These are phyloP conservation scores for Aythya baeri DNA, from an alignment of 2,113 vertebrate genomes.

Conservation along the genomic window DNA sequence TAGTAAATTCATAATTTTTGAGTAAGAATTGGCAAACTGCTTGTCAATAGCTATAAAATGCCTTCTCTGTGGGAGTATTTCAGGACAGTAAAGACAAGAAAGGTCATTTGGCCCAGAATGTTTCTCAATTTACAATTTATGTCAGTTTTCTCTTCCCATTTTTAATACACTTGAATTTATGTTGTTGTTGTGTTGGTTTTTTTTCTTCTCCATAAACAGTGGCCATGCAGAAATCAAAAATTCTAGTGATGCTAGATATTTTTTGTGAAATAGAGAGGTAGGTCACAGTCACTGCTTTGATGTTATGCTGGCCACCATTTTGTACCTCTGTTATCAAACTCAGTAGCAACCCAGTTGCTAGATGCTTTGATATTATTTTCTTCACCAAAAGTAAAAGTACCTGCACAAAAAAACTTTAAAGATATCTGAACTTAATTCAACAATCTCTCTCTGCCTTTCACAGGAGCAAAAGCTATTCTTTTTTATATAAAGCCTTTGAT, in stretches of 20 bases:
- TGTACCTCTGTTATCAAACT: neutral
- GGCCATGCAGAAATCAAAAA: neutral
- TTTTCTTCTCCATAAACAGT: neutral
- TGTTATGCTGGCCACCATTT: neutral
- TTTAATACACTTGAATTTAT: neutral
- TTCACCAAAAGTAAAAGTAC: neutral
- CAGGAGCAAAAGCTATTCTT: neutral
- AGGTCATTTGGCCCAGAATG: neutral
- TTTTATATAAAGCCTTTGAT: neutral
- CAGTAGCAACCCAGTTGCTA: neutral
- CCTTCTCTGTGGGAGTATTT: neutral
- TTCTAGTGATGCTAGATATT: neutral
- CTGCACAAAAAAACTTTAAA: neutral
- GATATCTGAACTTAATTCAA: neutral
- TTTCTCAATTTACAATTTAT: neutral
- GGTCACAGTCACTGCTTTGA: neutral
- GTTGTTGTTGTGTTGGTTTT: too few relatives aligned
- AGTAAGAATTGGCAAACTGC: neutral
- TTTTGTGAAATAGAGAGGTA: neutral
- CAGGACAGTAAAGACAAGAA: neutral
- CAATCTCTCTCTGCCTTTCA: neutral
- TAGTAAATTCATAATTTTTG: neutral
- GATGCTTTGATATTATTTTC: neutral
- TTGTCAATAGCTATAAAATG: neutral
- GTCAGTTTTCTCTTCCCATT: neutral